phyloP scores from a whole-genome alignment of 1,140 invertebrate genomes.

The Sycobia sp. region DNA sequence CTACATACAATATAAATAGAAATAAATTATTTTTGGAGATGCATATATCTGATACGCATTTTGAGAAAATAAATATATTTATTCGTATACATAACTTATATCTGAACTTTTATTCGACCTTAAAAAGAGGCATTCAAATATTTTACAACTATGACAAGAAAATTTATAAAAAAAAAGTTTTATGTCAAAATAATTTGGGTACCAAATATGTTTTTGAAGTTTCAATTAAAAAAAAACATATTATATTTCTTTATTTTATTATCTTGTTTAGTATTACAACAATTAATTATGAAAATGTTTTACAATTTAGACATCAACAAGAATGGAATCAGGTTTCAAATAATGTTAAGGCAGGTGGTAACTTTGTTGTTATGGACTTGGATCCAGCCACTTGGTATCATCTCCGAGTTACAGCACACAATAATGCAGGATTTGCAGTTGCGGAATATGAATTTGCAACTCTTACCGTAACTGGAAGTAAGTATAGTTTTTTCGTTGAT shows the following conservation, averaged over 20 bases:
- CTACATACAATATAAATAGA: too few relatives aligned
- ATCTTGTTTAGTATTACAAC: neutral
- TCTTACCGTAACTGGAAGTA: constrained; percentile 91
- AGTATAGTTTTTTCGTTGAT: constrained; percentile 39
- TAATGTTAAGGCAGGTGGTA: constrained; percentile 87
- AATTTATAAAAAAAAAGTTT: too few relatives aligned
- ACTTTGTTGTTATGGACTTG: constrained; percentile 88
- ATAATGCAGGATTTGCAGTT: constrained; percentile 93
- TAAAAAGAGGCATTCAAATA: too few relatives aligned
- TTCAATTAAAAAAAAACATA: constrained; percentile 31
- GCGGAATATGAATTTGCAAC: constrained; percentile 95
- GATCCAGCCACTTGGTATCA: constrained; percentile 93
- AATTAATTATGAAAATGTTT: neutral
- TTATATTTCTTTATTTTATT: too few relatives aligned
- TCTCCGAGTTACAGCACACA: constrained; percentile 89
- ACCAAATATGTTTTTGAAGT: constrained; percentile 10
- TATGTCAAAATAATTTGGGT: too few relatives aligned
- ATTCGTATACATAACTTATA: too few relatives aligned
- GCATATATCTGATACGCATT: too few relatives aligned
- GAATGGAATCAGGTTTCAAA: constrained; percentile 95
- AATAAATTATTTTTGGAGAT: too few relatives aligned
- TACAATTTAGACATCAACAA: constrained; percentile 68
- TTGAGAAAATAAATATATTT: too few relatives aligned
- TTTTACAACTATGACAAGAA: too few relatives aligned
- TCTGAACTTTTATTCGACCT: too few relatives aligned